phyloP scores from a whole-genome alignment of 2,797 vertebrate genomes.

The Sphenopsis melanotis region DNA sequence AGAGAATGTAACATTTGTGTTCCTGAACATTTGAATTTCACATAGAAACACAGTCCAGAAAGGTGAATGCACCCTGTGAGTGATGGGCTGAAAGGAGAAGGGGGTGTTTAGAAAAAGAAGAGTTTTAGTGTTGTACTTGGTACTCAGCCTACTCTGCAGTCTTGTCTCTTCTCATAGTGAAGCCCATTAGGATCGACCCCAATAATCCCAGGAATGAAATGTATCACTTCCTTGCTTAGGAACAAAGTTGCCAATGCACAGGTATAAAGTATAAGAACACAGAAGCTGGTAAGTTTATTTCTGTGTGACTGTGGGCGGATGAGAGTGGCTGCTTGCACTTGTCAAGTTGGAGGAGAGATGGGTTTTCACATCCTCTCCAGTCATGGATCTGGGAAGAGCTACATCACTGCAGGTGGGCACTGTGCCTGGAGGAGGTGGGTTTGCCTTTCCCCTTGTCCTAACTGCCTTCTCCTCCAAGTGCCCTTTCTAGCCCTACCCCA shows the following conservation, averaged over 20 bases:
- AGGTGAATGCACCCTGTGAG: neutral
- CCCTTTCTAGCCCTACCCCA: neutral
- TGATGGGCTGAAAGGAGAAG: neutral
- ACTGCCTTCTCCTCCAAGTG: accelerated
- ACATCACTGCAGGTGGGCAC: neutral
- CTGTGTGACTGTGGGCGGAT: neutral
- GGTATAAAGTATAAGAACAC: neutral
- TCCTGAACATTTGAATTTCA: neutral
- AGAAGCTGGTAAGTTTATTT: neutral
- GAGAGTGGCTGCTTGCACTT: neutral
- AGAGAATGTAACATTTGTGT: neutral
- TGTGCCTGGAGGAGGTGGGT: neutral
- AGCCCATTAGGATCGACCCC: neutral
- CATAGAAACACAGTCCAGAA: neutral
- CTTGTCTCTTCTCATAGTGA: neutral
- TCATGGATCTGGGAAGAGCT: accelerated
- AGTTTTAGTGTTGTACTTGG: neutral
- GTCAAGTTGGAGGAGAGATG: neutral
- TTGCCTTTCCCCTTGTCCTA: neutral
- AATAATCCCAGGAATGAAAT: neutral
- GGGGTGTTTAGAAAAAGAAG: neutral
- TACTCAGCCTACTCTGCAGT: neutral
- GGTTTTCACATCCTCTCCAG: neutral
- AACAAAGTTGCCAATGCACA: neutral
- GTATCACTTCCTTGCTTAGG: neutral